These are phyloP conservation scores for Odontophorus gujanensis DNA, from an alignment of 2,113 vertebrate genomes.

Conservation along the genomic window DNA sequence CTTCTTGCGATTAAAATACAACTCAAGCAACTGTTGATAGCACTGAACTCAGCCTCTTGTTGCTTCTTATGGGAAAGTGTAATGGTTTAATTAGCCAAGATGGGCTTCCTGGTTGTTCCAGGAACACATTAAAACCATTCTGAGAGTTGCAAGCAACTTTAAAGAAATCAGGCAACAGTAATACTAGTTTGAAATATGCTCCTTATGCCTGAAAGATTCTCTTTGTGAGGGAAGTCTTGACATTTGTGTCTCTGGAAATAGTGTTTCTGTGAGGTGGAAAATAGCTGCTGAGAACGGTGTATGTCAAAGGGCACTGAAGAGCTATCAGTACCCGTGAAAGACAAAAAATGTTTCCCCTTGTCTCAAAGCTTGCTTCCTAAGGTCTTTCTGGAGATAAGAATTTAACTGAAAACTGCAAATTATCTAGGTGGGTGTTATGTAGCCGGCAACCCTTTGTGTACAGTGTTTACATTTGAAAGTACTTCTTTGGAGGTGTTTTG, in stretches of 20 bases:
- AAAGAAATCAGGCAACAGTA: conserved; percentile 14
- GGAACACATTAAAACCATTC: conserved; percentile 22
- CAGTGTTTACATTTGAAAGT: too few relatives aligned
- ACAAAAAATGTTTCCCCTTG: too few relatives aligned
- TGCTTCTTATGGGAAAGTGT: neutral
- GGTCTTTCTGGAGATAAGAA: too few relatives aligned
- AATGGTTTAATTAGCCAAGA: conserved; percentile 34
- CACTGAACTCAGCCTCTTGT: neutral
- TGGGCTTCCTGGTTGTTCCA: neutral
- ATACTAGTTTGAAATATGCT: neutral
- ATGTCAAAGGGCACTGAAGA: neutral
- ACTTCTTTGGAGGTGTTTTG: too few relatives aligned
- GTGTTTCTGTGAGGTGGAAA: neutral
- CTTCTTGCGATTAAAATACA: neutral
- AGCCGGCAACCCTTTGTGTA: too few relatives aligned
- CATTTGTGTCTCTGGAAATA: neutral
- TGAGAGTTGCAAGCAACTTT: conserved; percentile 13
- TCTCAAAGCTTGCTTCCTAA: too few relatives aligned
- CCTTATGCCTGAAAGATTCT: neutral
- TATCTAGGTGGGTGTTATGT: too few relatives aligned
- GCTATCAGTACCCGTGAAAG: too few relatives aligned
- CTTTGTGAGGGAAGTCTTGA: neutral
- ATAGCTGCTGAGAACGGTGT: neutral
- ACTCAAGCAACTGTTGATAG: neutral
- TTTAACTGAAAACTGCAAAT: too few relatives aligned